Base-by-base conservation (phyloP, 2,113 vertebrate species). In the Pomatostomus ruficeps region DNA sequence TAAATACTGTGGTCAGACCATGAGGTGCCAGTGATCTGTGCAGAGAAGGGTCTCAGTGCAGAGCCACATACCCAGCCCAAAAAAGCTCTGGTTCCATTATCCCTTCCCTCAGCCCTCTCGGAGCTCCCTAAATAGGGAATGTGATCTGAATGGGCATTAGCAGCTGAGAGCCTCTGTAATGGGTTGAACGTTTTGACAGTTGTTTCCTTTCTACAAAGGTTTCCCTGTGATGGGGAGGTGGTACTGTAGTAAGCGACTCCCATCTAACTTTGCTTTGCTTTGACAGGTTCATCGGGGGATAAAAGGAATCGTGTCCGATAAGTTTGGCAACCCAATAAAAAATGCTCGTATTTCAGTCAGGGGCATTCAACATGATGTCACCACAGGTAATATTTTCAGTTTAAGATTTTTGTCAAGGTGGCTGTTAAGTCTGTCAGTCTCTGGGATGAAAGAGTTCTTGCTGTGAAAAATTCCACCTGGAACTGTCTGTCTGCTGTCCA, bases 221-320 rank as follows among this genome's bases (percentile, higher is more conserved):
- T 89, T 93, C 10, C 35, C 67, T 54, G 35, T 52, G 36, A 36
- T 6, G 38, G 54, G 14, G 22, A 86, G 14, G 12, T 68, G 33
- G 6, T 15, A 8, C 25, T 76, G 5, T 4, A 10, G 24, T 23
- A n/a, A 84, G 45, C 45, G 1, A 8, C 20, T 51, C 17, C 11
- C 14, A 33, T 52, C 38, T 91, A 77, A 74, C 40, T 82, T 75
- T 46, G 26, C 42, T 71, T 85, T 96, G 57, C 17, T 86, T 36
- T 85, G 42, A 40, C 97, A 99, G 99, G 99, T 98, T 40, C 99
- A 99, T 86, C 97, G 98, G 14, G 99, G 99, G 57, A 98, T 99
- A 96, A 99, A 99, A 83, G 99, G 99, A 31, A 94, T 99, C 28
- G 99, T 99, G 29, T 98, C 95, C 8, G 99, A 99, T 93, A 94